phyloP scores from a whole-genome alignment of 1,140 invertebrate genomes.

The Ceratosolen solmsi region DNA sequence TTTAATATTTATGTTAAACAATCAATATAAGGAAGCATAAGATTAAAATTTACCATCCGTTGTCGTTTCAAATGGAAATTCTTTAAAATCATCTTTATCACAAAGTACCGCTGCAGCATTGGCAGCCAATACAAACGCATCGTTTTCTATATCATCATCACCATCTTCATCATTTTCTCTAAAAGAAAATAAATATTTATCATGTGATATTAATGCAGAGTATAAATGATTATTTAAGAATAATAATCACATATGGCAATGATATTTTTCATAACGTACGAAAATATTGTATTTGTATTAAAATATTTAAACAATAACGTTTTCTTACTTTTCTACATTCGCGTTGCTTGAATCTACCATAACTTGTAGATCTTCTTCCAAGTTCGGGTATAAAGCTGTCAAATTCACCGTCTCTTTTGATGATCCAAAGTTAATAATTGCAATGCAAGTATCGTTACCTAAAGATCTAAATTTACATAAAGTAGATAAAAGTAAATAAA shows the following conservation, averaged over 20 bases:
- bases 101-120: constrained; percentile 46
- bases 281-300: constrained; percentile 5
- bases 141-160: constrained; percentile 46
- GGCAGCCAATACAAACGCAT: constrained; percentile 22
- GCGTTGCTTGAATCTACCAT: constrained; percentile 64
- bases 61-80: not conserved
- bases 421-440: constrained; percentile 73
- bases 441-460: constrained; percentile 69
- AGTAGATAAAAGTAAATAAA: constrained; percentile 2
- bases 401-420: constrained; percentile 68
- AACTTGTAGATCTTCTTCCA: constrained; percentile 69
- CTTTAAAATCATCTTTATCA: constrained; percentile 40
- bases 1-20: not conserved
- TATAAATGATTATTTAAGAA: not conserved
- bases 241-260: not conserved
- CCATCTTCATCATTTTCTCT: constrained; percentile 48
- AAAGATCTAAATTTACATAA: constrained; percentile 64
- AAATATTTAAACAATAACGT: not conserved
- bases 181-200: constrained; percentile 50
- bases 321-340: constrained; percentile 51
- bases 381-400: constrained; percentile 61
- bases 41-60: constrained; percentile 15
- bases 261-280: not conserved
- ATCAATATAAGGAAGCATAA: not conserved
- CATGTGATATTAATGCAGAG: constrained; percentile 52